phyloP scores from a whole-genome alignment of 2,113 vertebrate genomes.

The Silurus glanis region DNA sequence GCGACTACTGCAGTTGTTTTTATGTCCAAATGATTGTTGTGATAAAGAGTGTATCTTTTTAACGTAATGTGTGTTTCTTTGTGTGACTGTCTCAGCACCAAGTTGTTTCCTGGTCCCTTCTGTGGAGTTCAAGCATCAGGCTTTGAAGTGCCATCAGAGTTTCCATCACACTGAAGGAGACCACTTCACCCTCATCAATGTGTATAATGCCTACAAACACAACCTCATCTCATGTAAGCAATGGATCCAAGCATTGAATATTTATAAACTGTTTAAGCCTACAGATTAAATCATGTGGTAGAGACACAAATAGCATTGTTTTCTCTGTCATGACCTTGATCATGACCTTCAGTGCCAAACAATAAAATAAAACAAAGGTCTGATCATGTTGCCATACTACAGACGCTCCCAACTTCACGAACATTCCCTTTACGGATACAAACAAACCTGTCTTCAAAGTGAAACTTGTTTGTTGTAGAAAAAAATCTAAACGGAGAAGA shows the following conservation, averaged over 20 bases:
- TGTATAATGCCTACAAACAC: constrained; percentile 83
- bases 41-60: neutral
- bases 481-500: too few relatives aligned
- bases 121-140: constrained; percentile 70
- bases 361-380: neutral
- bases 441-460: too few relatives aligned
- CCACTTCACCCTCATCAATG: constrained; percentile 85
- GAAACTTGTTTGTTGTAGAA: too few relatives aligned
- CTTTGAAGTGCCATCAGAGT: constrained; percentile 69
- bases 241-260: neutral
- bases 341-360: neutral
- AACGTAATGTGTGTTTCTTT: neutral
- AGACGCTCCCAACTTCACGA: neutral
- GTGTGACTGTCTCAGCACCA: constrained; percentile 70
- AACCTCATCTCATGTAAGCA: constrained; percentile 65
- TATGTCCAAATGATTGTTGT: neutral
- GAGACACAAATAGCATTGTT: neutral
- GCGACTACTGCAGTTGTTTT: neutral
- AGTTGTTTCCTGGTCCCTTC: constrained; percentile 76
- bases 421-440: too few relatives aligned
- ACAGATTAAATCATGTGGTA: neutral
- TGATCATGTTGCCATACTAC: neutral
- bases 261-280: neutral
- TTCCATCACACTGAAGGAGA: constrained; percentile 87
- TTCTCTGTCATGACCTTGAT: neutral